Conservation (phyloP, 2,797 vertebrate genomes). For the Ceryle rudis region DNA sequence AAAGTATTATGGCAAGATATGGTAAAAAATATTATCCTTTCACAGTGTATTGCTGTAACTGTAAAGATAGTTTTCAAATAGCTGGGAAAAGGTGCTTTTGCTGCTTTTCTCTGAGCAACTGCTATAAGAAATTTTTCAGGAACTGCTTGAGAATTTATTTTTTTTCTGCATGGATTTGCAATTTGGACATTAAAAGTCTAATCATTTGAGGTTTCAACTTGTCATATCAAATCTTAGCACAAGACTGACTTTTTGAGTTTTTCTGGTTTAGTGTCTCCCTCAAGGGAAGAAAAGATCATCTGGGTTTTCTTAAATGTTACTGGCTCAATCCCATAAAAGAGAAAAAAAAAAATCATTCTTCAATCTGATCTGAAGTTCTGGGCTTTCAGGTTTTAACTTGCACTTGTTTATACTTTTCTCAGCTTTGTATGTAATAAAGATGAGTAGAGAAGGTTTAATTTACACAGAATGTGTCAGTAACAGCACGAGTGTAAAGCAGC, state of each 20-base stretch:
- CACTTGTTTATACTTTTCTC: background rate
- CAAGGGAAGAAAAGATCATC: background rate
- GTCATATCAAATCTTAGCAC: background rate
- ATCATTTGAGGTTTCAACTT: background rate
- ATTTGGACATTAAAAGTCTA: background rate
- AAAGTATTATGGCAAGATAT: background rate
- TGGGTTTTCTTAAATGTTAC: constrained; percentile 50
- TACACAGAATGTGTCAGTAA: background rate
- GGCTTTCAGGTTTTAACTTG: background rate
- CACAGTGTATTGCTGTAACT: background rate
- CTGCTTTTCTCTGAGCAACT: background rate
- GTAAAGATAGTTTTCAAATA: background rate
- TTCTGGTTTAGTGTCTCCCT: background rate
- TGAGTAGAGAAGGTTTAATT: background rate
- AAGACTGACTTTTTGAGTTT: background rate
- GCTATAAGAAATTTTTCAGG: background rate
- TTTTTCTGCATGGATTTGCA: background rate
- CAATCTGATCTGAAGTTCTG: background rate
- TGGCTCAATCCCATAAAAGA: constrained; percentile 16
- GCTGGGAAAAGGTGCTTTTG: background rate
- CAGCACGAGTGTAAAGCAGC: background rate
- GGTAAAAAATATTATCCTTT: background rate
- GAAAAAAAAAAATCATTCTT: constrained; percentile 18
- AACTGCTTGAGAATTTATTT: background rate
- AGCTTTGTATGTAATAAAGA: background rate